Evolutionary conservation across 2,888 invertebrate genomes (phyloP), one percentile per base, ranked within the genome.

Genomic region (Ichneumoninae sp.): DNA sequence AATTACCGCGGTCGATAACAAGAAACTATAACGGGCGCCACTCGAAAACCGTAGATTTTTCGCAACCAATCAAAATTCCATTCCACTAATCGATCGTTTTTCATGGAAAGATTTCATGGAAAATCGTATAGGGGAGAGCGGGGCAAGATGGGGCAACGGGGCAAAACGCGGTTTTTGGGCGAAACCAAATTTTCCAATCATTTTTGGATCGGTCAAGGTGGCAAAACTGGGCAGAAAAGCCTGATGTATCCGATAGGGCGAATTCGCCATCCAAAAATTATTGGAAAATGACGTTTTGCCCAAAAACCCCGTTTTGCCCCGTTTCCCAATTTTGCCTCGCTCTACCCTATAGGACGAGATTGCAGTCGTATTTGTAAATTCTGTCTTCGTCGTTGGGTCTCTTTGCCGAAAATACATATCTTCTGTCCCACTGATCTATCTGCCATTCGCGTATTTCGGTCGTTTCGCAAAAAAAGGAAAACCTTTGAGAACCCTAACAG

Each of bases 391-490:
- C 57, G 22, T 13, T 4, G 19, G 57, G 57, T 57, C 26, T 26
- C 4, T 4, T 8, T 26, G 3, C 22, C 54, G 10, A 57, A 57
- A 57, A 57, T 54, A 54, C 7, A 8, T 22, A 54, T 54, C n/a
- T 54, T 22, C 8, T 22, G 22, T 22, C 22, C 22, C 54, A 19
- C 7, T 3, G 8, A 16, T 33, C n/a, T 30, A 40, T 30, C 26
- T 26, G 26, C n/a, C 47, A 33, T 69, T 16, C 5, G 19, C 30
- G 50, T 44, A 69, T 30, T 13, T 26, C 47, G 69, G 16, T 69
- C 16, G n/a, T 5, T 50, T 50, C 54, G 22, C 5, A 30, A 19
- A 69, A 69, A 69, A 30, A 50, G 50, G 50, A n/a, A 69, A 69
- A 13, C n/a, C 69, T 50, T n/a, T 6, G n/a, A 50, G 69, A 26